Conservation (phyloP, 2,888 invertebrate species). For the Chirona hameri region DNA sequence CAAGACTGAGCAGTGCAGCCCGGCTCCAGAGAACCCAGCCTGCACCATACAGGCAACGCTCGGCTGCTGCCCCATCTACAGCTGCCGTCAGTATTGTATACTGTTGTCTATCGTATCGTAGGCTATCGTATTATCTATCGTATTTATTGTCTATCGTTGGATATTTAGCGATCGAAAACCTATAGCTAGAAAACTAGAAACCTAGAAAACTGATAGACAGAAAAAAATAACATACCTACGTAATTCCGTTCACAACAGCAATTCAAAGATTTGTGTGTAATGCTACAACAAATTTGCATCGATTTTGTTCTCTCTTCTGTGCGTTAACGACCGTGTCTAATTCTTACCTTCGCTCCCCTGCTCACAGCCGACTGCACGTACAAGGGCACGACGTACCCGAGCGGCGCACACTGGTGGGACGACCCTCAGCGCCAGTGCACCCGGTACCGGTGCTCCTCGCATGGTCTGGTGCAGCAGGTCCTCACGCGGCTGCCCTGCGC, state of each 20-base stretch:
- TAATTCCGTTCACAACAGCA: too few relatives aligned
- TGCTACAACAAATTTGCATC: too few relatives aligned
- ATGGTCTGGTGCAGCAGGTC: background rate
- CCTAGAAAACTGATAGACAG: too few relatives aligned
- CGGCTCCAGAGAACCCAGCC: background rate
- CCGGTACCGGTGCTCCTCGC: background rate
- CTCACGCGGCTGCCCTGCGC: background rate
- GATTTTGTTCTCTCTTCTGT: too few relatives aligned
- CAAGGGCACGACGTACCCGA: background rate
- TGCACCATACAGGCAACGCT: background rate
- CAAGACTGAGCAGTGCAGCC: background rate
- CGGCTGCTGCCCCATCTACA: background rate
- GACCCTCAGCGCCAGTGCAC: background rate
- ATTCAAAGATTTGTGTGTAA: too few relatives aligned
- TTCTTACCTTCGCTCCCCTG: background rate
- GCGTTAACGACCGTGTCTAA: background rate
- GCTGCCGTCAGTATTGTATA: background rate
- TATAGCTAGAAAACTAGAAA: too few relatives aligned
- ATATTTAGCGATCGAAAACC: too few relatives aligned
- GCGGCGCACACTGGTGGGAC: background rate
- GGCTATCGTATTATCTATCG: too few relatives aligned
- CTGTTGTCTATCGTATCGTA: too few relatives aligned
- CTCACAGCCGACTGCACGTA: background rate
- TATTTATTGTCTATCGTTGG: too few relatives aligned
- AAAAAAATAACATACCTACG: too few relatives aligned